Evolutionary conservation across 2,113 vertebrate species (phyloP), one percentile per base, ranked within the genome.

Genomic region (Mormyrus iriodes): DNA sequence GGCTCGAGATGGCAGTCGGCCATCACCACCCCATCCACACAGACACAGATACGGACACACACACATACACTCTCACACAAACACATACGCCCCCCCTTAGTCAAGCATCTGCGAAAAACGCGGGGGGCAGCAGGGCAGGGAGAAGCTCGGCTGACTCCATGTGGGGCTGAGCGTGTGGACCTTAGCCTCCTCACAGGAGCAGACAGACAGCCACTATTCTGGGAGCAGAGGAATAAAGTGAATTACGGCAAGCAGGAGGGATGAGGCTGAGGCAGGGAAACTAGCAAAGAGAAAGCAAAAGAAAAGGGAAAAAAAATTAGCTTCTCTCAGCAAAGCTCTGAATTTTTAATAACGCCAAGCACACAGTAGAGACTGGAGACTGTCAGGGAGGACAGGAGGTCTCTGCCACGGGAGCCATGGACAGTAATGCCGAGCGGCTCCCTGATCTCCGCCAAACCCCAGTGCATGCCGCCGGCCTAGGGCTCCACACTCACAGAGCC

Each of bases 271-370:
- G 85, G 86, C 51, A 39, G 13, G 27, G 31, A 19, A 39, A 6
- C 5, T 7, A 24, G 55, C 21, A 12, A 8, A 39, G 21, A 88
- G 24, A 17, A 10, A 35, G 19, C 90, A 39, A 86, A 52, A 9
- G 90, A 76, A 88, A 86, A 76, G 55, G 83, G 2, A 24, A 89
- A 55, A 86, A 52, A 89, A 90, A 89, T 27, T 21, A n/a, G 88
- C 46, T 53, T 79, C 79, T 79, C 90, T 92, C 90, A 92, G 89
- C 89, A 90, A 90, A 92, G 88, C 65, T 35, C 88, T 44, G 83
- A 87, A 91, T 88, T 90, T 88, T 89, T 87, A 87, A 88, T 83
- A 84, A 46, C 31, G 31, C 88, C 87, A 85, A 79, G 79, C 52
- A 87, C 58, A 79, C 61, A 65, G 24, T 6, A 21, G 24, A 85